Percentiles rank a stretch among this genome's conserved stretches.
Evolutionary conservation across 2,888 invertebrate genomes (phyloP).

Genomic region (Monochamus alternatus): DNA sequence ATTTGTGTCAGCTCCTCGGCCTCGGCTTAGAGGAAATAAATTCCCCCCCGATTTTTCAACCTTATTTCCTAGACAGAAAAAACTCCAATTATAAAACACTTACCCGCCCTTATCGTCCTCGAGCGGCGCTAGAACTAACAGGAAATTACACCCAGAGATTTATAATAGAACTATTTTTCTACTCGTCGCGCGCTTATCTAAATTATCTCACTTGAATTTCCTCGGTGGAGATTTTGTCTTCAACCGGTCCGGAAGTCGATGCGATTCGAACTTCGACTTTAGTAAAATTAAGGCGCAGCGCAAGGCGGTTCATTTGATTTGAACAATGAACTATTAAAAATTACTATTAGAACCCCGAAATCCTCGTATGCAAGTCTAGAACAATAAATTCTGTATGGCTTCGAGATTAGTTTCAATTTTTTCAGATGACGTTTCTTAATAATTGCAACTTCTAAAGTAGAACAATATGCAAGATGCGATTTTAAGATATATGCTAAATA

Average conservation of each 20-base stretch:
- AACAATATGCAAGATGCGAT: no score
- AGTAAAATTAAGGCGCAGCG: background rate
- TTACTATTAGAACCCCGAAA: no score
- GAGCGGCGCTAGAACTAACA: background rate
- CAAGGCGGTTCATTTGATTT: background rate
- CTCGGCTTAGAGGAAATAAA: no score
- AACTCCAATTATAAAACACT: background rate
- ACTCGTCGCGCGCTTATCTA: background rate
- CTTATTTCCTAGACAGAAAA: background rate
- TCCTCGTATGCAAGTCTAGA: background rate
- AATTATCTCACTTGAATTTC: background rate
- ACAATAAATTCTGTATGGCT: background rate
- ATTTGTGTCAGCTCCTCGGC: no score
- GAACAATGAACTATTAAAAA: background rate
- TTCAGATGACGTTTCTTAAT: background rate
- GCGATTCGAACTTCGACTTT: background rate
- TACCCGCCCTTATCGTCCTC: background rate
- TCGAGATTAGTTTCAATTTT: background rate
- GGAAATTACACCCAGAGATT: conserved; percentile 1
- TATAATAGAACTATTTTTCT: conserved; percentile 5
- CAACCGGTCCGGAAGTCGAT: background rate
- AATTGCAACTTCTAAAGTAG: no score
- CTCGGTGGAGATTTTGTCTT: background rate
- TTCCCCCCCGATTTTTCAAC: background rate
- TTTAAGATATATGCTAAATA: no score